Evolutionary conservation across 2,113 vertebrate genomes (phyloP).

Genomic region (Nothocercus julius): DNA sequence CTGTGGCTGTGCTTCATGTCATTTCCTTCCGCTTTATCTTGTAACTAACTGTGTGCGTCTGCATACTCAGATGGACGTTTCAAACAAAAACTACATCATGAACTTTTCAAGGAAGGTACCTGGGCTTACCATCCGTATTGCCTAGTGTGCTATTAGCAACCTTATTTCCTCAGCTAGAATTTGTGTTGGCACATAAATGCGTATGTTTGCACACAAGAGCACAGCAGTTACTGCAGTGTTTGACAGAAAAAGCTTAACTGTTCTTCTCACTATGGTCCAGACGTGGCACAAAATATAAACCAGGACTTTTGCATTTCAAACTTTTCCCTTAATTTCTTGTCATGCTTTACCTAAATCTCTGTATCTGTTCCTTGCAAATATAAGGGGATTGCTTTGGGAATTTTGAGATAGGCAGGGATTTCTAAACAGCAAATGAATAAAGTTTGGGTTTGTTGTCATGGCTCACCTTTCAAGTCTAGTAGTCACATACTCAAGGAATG

Average conservation of each 20-base stretch:
- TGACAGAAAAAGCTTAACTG: background rate
- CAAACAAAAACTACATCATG: background rate
- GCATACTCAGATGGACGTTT: background rate
- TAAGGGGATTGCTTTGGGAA: background rate
- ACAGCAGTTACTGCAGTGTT: background rate
- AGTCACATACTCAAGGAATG: background rate
- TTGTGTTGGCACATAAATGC: background rate
- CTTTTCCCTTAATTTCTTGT: background rate
- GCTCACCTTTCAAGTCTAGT: background rate
- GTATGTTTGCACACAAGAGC: background rate
- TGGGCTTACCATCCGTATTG: background rate
- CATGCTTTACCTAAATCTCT: background rate
- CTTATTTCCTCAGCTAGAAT: background rate
- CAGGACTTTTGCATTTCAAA: background rate
- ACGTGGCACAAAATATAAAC: background rate
- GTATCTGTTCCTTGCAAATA: accelerated
- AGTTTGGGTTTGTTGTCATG: background rate
- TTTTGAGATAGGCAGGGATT: background rate
- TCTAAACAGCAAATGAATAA: background rate
- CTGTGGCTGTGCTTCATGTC: background rate
- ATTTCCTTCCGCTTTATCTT: conserved; percentile 25
- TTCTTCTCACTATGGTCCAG: background rate
- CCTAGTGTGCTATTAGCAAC: background rate
- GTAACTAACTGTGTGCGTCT: background rate
- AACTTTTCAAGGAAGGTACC: background rate